Evolutionary conservation across 2,888 invertebrate genomes (phyloP).

Genomic region (Thera britannica): DNA sequence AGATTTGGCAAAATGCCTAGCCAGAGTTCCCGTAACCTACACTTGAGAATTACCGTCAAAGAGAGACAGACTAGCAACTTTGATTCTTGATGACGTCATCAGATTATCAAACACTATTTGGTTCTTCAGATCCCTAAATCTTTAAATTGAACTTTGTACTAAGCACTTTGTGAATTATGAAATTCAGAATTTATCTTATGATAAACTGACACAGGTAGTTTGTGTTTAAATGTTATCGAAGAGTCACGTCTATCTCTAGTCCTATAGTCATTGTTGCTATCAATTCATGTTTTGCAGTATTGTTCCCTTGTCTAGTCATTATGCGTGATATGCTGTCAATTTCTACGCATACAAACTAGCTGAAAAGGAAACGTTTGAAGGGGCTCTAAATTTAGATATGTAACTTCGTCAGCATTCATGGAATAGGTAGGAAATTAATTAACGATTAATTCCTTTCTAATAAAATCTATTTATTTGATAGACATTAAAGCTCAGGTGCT

Average conservation of each 20-base stretch:
- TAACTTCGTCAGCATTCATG: conserved; percentile 3
- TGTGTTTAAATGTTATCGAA: neutral
- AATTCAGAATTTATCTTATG: too few relatives aligned
- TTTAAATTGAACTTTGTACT: too few relatives aligned
- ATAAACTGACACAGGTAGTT: neutral
- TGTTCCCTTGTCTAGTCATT: conserved; percentile 24
- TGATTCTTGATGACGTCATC: neutral
- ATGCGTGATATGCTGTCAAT: conserved; percentile 18
- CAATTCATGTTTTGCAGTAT: neutral
- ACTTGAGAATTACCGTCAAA: neutral
- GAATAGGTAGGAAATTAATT: neutral
- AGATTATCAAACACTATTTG: too few relatives aligned
- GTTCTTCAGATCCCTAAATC: too few relatives aligned
- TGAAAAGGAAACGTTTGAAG: conserved; percentile 27
- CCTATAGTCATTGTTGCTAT: neutral
- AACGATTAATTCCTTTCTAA: too few relatives aligned
- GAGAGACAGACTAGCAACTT: neutral
- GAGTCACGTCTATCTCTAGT: neutral
- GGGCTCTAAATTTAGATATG: conserved; percentile 12
- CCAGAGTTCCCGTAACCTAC: neutral
- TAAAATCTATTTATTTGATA: too few relatives aligned
- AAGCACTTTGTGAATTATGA: too few relatives aligned
- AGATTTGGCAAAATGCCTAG: conserved; percentile 62
- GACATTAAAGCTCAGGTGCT: too few relatives aligned
- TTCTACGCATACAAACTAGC: conserved; percentile 12